Base-by-base conservation (phyloP, 2,888 invertebrate genomes). In the Subacronicta megacephala region DNA sequence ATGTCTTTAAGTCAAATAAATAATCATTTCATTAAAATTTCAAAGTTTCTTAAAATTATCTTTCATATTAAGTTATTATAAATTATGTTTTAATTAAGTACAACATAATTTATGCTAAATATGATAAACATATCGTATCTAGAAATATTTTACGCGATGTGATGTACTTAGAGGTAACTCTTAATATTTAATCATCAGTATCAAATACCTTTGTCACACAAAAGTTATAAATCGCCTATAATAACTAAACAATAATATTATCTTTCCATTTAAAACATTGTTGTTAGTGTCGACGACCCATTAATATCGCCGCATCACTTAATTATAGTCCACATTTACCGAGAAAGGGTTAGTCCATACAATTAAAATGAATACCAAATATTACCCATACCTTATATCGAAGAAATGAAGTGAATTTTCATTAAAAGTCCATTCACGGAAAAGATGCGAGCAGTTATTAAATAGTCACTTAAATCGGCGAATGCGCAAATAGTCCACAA, bases 321-420 rank as follows among this genome's bases (percentile, higher is more conserved):
- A 62, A 72, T 72, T 67, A 68, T 42, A 71, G 33, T 38, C 46
- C 37, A 5, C 46, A 53, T 18, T 44, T 57, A 60, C 52, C 40
- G 13, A 31, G 50, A 65, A 69, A 64, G 44, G 54, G 50, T 46
- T 54, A 13, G 9, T 13, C 13, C 17, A 20, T 38, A 57, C 62
- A 64, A 75, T 75, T 68, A 70, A 57, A 70, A 71, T 29, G 3
- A 35, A 62, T 23, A 62, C 29, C 50, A 62, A 61, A 63, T 54
- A 54, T 45, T 49, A 44, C 17, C 87, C 91, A 45, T 87, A 91
- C 91, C 91, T 90, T 83, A 69, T 75, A 26, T 83, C 78, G 79
- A 72, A 71, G 75, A 80, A 75, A 77, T 61, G 72, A 66, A 66
- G 70, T 70, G 45, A 81, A 73, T 78, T 80, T 81, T 82, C 69